These are phyloP conservation scores for Athetis lepigone DNA, from an alignment of 2,888 invertebrate genomes.

Conservation along the genomic window DNA sequence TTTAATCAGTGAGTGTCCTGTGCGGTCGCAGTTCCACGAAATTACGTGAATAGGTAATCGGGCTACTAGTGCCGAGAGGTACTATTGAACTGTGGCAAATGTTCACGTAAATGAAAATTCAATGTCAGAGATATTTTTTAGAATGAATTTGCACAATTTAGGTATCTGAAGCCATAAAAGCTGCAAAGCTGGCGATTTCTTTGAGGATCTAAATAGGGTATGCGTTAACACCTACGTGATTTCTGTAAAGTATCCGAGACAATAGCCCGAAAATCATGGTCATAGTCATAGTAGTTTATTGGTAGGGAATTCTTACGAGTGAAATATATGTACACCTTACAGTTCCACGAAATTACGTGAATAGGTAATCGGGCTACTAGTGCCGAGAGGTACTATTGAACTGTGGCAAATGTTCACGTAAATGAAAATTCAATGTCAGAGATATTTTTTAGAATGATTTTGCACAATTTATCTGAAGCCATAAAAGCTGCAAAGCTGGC, in stretches of 20 bases:
- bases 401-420: too few relatives aligned
- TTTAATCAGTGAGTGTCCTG: conserved; percentile 18
- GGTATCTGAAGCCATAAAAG: conserved; percentile 19
- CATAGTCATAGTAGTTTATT: too few relatives aligned
- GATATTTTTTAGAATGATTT: too few relatives aligned
- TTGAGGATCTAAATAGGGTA: neutral
- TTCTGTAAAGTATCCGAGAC: conserved; percentile 1
- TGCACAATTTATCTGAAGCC: conserved; percentile 14
- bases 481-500: conserved; percentile 21
- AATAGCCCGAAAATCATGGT: too few relatives aligned
- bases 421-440: too few relatives aligned
- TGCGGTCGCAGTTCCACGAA: neutral
- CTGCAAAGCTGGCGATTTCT: conserved; percentile 18
- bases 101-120: neutral
- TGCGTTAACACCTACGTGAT: neutral
- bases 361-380: too few relatives aligned
- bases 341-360: too few relatives aligned
- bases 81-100: neutral
- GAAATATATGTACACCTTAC: too few relatives aligned
- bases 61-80: neutral
- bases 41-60: conserved; percentile 3
- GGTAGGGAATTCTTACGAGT: too few relatives aligned
- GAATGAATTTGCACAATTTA: conserved; percentile 5
- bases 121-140: neutral
- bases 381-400: too few relatives aligned